These are phyloP conservation scores for Orius laevigatus DNA, from an alignment of 1,140 invertebrate species.

Conservation along the genomic window DNA sequence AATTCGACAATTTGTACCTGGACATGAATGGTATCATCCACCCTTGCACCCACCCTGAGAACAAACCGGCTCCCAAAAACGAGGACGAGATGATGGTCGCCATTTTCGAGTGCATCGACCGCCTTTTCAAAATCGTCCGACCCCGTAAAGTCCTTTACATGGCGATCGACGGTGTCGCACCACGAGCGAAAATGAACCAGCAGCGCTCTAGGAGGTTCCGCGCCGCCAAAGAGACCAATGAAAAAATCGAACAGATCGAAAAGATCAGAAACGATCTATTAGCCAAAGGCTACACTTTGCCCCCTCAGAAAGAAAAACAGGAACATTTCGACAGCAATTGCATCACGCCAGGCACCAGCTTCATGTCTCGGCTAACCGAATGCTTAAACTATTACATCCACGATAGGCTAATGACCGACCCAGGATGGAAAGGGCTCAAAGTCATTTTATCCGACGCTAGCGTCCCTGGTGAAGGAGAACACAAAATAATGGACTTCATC, in stretches of 20 bases:
- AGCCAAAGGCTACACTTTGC: slow-evolving; percentile 61
- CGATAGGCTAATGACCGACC: slow-evolving; percentile 82
- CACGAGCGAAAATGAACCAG: slow-evolving; percentile 99
- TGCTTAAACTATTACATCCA: slow-evolving; percentile 96
- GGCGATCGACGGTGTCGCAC: slow-evolving; percentile 99
- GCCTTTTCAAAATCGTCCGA: slow-evolving; percentile 86
- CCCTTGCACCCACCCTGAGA: slow-evolving; percentile 99
- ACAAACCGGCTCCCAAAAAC: slow-evolving; percentile 90
- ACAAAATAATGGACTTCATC: slow-evolving; percentile 99
- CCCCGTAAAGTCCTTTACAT: slow-evolving; percentile 94
- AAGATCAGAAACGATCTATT: slow-evolving; percentile 57
- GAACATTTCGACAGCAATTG: slow-evolving; percentile 97
- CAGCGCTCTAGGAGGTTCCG: slow-evolving; percentile 92
- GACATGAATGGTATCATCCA: slow-evolving; percentile 99
- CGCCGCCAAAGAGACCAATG: slow-evolving; percentile 84
- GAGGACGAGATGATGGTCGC: slow-evolving; percentile 99
- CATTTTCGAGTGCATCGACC: slow-evolving; percentile 97
- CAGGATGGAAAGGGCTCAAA: slow-evolving; percentile 88
- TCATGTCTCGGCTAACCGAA: slow-evolving; percentile 87
- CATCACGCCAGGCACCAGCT: slow-evolving; percentile 97
- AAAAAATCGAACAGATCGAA: slow-evolving; percentile 77
- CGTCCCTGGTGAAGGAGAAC: slow-evolving; percentile 89
- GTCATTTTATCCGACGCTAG: slow-evolving; percentile 90
- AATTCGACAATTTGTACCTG: slow-evolving; percentile 97
- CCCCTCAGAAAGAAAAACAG: slow-evolving; percentile 77